Evolutionary conservation across 2,888 invertebrate genomes (phyloP).

Genomic region (Tribolium freemani): DNA sequence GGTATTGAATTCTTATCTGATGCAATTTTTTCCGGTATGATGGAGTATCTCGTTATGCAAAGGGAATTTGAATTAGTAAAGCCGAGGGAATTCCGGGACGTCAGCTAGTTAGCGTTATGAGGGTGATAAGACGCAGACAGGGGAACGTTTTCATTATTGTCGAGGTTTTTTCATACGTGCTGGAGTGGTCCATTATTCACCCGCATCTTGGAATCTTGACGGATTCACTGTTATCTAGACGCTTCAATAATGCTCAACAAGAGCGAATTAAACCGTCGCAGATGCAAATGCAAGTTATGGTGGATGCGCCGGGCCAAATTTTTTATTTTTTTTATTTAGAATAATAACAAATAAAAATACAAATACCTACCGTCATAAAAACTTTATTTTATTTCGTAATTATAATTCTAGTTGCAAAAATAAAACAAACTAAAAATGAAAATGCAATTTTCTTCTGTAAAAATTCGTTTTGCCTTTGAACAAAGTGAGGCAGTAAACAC

Average conservation of each 20-base stretch:
- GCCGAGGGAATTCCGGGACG: background rate
- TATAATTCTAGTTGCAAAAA: no score
- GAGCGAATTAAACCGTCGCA: background rate
- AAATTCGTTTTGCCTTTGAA: no score
- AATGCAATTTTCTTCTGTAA: no score
- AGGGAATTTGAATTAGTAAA: slow-evolving; percentile 1
- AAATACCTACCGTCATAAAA: no score
- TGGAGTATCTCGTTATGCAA: background rate
- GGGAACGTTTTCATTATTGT: background rate
- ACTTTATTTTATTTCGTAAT: no score
- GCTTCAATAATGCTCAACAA: background rate
- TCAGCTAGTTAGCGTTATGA: background rate
- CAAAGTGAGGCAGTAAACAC: no score
- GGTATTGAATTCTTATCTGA: background rate
- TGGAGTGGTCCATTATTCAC: background rate
- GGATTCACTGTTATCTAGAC: background rate
- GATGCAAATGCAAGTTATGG: background rate
- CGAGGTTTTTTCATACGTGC: background rate
- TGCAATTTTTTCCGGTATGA: background rate
- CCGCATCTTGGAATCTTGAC: background rate
- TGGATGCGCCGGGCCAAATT: background rate
- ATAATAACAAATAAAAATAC: no score
- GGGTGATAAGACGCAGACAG: slow-evolving; percentile 10
- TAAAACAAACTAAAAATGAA: no score
- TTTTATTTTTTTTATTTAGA: no score